Base-by-base conservation (phyloP, 2,888 invertebrate genomes). In the Alloscopus bannaensis region DNA sequence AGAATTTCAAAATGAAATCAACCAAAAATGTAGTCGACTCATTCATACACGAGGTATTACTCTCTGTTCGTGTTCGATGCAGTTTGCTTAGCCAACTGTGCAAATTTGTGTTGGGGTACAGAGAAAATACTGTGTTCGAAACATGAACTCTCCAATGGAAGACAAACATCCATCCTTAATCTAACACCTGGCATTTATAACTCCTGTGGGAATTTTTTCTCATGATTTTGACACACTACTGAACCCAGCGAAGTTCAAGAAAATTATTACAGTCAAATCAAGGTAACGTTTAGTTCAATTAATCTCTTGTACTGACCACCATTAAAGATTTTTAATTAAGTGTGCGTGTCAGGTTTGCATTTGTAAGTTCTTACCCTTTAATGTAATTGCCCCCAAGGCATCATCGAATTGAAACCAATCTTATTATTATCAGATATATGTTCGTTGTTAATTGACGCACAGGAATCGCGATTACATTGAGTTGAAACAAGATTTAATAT, bases 141-240 rank as follows among this genome's bases (percentile, higher is more conserved):
- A 45, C 45, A 45, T 45, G 45, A 45, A 45, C 45, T 45, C 18
- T 45, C 45, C 45, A 45, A n/a, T 16, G 13, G 3, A 45, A 45
- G 18, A 45, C 45, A 36, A 6, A 36, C 36, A 45, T 45, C n/a
- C n/a, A 45, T 45, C 18, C 18, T 45, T 45, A 45, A 11, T 45
- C 3, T n/a, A n/a, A n/a, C 45, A 45, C 18, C 45, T 45, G 45
- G 18, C 45, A 45, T 45, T 18, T 3, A 45, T n/a, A 16, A 36
- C 36, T 8, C n/a, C 13, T 36, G 36, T 6, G 36, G 8, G 6
- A 8, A 13, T 13, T 36, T 36, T 8, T 13, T 36, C 13, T 36
- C 13, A 13, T 6, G 36, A 6, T 36, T 6, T 8, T 8, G 36
- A 36, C 6, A 36, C 36, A 13, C 36, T 36, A 36, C 13, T 36